Evolutionary conservation across 2,113 vertebrate species (phyloP), one percentile per base, ranked within the genome.

Genomic region (Spermophilus dauricus): DNA sequence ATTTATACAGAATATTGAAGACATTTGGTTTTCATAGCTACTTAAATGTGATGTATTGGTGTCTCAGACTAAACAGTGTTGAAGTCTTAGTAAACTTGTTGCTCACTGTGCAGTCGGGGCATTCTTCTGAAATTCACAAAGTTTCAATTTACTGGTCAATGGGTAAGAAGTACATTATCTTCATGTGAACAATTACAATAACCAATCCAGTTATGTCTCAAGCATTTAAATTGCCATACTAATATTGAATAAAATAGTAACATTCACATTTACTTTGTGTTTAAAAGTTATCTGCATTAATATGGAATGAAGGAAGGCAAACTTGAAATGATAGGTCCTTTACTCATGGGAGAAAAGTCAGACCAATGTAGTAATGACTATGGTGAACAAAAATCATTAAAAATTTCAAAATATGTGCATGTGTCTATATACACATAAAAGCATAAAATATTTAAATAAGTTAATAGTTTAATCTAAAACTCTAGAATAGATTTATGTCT

Each of bases 51-150:
- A 58, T 51, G 12, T 17, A 32, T 69, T 22, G 8, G 13, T 95
- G 8, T 61, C 73, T 81, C 37, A 78, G 72, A 72, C 9, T 91
- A 75, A 72, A 34, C 14, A 82, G 48, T 58, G 24, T 32, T 67
- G 45, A 91, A 48, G 10, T 30, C 53, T 84, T 67, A 88, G 77
- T 75, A n/a, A 53, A 85, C 53, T 85, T 51, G 61, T 85, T 89
- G 42, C 20, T 18, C 67, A 37, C 30, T 87, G 11, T 86, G n/a
- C 56, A 72, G 63, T 91, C 12, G 45, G 69, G 13, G 42, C 61
- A 88, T 42, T 91, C 48, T 92, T 67, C 63, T 65, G 80, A 42
- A 90, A 69, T 20, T 84, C 26, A 72, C 69, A 78, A 90, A 88
- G 16, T 9, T 91, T 87, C 12, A 92, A 28, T 88, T 89, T 89